Evolutionary conservation across 2,797 vertebrate genomes (phyloP), one percentile per base, ranked within the genome.

Genomic region (Calcarius lapponicus): DNA sequence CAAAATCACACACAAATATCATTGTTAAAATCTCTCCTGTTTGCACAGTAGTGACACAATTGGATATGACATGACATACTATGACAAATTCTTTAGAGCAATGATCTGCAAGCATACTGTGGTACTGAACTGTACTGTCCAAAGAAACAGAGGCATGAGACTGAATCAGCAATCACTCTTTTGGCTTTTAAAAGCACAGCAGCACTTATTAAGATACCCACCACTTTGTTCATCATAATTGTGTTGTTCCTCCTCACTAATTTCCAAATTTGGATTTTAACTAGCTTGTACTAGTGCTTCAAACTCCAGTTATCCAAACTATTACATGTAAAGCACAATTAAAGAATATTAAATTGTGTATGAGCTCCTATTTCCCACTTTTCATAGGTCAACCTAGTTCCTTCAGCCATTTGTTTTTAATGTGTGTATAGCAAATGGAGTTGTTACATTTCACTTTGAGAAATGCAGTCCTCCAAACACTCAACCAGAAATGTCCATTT

Each of bases 401-500:
- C 84, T 96, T 89, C 64, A 53, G 69, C 62, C 88, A 93, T 95
- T 96, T 96, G 80, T 82, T 97, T 97, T 97, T 84, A 95, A 97
- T 69, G 80, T 71, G 61, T 62, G 95, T 88, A 87, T 56, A 84
- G 75, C 95, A 92, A 97, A 96, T 43, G 54, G 36, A 50, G 72
- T 86, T 97, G 94, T 97, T 95, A 96, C 93, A 76, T 88, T 97
- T 96, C 80, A 92, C 80, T 94, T 97, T 69, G 66, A 95, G 90
- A 97, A 97, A 95, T 36, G 22, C 42, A 81, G 76, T 82, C 93
- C 91, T 94, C 86, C 70, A 93, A 97, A 89, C 86, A 45, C 78
- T 92, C 80, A 87, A 93, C 57, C 95, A 98, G 94, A 97, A 97
- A 97, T 53, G 81, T 84, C 95, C 93, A 92, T 97, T 97, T 97